Evolutionary conservation across 2,888 invertebrate genomes (phyloP), one percentile per base, ranked within the genome.

Genomic region (Lissocephala sabroskyi): DNA sequence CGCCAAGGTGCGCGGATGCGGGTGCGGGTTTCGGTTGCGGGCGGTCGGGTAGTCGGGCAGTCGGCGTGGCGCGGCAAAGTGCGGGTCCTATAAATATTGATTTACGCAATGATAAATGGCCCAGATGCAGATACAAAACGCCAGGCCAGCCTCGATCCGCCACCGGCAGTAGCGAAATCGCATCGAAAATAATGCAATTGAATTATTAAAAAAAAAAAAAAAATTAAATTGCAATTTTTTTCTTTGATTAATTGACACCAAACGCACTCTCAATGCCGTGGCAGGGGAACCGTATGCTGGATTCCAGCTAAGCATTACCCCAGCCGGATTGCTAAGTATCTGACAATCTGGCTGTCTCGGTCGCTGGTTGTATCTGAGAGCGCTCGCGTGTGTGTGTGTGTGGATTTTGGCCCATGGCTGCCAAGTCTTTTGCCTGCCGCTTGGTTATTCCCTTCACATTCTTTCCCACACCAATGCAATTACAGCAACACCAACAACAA

Each of bases 371-470:
- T 66, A 65, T 65, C 78, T 62, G 70, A 63, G 64, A 76, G 65
- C 13, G n/a, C 33, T 11, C 33, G n/a, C 41, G 35, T 19, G 29
- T 41, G 26, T 50, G 35, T 48, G 45, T 37, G 23, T 11, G 33
- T 53, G 23, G 32, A 10, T 47, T 36, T n/a, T 19, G 41, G 36
- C 16, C 44, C 46, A 45, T 43, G 37, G 40, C 19, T 49, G 32
- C 37, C 43, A 39, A 49, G 45, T 17, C 41, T 41, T 14, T 35
- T 44, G 19, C 29, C 37, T 37, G 30, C n/a, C 36, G 45, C 46
- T 50, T 52, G 45, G 64, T 67, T 74, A 78, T 80, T 75, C 79
- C 79, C 74, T 79, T 79, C 78, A 79, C 80, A 79, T 79, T 80
- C 71, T 73, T 65, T 67, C 61, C 62, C 76, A 70, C 65, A 71